A percentile compares a stretch with the other conserved stretches of the same genome.
These are phyloP conservation scores for Medauroidea extradentata DNA, from an alignment of 1,140 invertebrate species.

Conservation along the genomic window DNA sequence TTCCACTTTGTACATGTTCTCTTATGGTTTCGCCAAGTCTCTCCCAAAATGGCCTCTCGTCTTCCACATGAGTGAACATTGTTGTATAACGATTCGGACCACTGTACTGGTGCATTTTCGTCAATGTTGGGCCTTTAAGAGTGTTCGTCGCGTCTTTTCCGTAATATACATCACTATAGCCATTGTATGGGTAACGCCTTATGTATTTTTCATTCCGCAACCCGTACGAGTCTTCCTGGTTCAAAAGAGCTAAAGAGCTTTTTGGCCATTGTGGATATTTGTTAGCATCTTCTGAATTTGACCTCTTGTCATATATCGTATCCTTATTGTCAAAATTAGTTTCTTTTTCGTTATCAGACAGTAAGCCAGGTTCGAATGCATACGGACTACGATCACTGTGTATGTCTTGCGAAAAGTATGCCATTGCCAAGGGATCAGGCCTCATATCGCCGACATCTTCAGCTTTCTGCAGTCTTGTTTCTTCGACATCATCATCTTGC, in stretches of 20 bases:
- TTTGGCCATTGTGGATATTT: not conserved
- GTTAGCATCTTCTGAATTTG: no score
- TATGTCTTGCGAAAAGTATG: constrained; percentile 36
- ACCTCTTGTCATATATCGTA: no score
- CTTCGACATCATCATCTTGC: not conserved
- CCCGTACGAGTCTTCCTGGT: constrained; percentile 8
- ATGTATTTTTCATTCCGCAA: constrained; percentile 9
- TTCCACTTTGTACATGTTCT: constrained; percentile 62
- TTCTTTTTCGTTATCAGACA: not conserved
- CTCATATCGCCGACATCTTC: not conserved
- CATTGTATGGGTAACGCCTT: constrained; percentile 3
- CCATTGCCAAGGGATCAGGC: not conserved
- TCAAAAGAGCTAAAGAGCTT: not conserved
- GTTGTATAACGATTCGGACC: constrained; percentile 19
- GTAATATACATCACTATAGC: not conserved
- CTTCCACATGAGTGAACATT: not conserved
- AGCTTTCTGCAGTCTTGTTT: not conserved
- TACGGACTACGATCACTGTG: constrained; percentile 42
- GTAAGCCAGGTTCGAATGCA: constrained; percentile 15
- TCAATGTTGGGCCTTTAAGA: not conserved
- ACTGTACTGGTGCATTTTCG: constrained; percentile 40
- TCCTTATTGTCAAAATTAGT: not conserved
- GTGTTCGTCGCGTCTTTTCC: not conserved
- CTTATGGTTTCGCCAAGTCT: constrained; percentile 65
- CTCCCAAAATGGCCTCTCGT: constrained; percentile 63